Conservation (phyloP, 2,888 invertebrate species). For the Drosophila neotestacea region DNA sequence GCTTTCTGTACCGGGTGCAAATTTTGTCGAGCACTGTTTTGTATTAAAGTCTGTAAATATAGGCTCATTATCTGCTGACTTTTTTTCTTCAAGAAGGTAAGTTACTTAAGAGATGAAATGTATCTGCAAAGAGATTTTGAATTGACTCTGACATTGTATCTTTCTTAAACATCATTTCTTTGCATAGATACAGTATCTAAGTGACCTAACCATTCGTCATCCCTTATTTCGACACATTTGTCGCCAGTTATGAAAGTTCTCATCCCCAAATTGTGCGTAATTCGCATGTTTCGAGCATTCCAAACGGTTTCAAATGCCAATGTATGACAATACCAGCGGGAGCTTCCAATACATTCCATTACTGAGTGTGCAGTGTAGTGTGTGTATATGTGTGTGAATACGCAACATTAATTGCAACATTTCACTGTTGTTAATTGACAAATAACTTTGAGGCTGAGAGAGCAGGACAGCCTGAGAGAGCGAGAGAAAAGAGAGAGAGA, state of each 20-base stretch:
- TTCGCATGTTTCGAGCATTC: slow-evolving; percentile 69
- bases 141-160: no score
- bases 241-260: slow-evolving; percentile 32
- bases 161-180: background rate
- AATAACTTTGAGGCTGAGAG: slow-evolving; percentile 48
- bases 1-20: no score
- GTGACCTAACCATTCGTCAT: background rate
- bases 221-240: slow-evolving; percentile 32
- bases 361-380: background rate
- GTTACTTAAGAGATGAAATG: no score
- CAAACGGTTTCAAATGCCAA: slow-evolving; percentile 42
- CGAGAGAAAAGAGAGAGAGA: background rate
- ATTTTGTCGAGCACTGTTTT: no score
- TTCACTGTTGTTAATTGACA: slow-evolving; percentile 75
- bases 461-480: background rate
- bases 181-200: background rate
- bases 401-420: slow-evolving; percentile 76
- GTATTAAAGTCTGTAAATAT: no score
- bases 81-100: no score
- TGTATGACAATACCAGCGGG: slow-evolving; percentile 58
- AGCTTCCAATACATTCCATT: slow-evolving; percentile 46
- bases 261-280: slow-evolving; percentile 42
- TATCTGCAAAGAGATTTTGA: no score
- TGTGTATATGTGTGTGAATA: slow-evolving; percentile 29
- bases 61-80: no score